Evolutionary conservation across 1,140 invertebrate genomes (phyloP), one percentile per base, ranked within the genome.

Genomic region (Saccostrea cuccullata): DNA sequence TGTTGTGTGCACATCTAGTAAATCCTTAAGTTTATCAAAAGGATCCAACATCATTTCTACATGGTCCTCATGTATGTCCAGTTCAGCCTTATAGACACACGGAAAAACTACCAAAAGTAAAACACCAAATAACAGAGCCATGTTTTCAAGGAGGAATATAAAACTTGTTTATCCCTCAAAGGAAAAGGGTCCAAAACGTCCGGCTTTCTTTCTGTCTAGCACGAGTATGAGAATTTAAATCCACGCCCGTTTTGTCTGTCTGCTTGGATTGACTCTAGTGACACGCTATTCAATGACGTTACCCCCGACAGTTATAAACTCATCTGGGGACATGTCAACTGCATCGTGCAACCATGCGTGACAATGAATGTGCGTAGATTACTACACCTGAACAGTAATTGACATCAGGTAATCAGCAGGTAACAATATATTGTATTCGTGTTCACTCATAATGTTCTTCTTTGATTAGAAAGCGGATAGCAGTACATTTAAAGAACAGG

Each of bases 301-400:
- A 30, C 12, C 26, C 26, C 26, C 70, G 13, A 77, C 70, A 36
- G 70, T 77, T 26, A 30, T 6, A 77, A 77, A 30, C 67, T 30
- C 70, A 77, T 77, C 23, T 77, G 4, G 26, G 30, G 23, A 30
- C 70, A 17, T 77, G 30, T 30, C 70, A 36, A 26, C 23, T 77
- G 70, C 30, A 36, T 30, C 23, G 15, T 15, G 70, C 70, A 77
- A 12, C 70, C 70, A 77, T 77, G 70, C 70, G 70, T 77, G 30
- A 77, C 70, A 30, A 77, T 77, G 23, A 77, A 73, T 73, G 67
- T 73, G 67, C 67, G 67, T 73, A 23, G 67, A 73, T 73, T 73
- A 26, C 67, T 47, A 47, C 67, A 13, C 30, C 30, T 36, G 30
- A 36, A 30, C 13, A 77, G 70, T 77, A 77, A 77, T 77, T 77